Evolutionary conservation across 2,888 invertebrate species (phyloP).

Genomic region (Cantharis rufa): DNA sequence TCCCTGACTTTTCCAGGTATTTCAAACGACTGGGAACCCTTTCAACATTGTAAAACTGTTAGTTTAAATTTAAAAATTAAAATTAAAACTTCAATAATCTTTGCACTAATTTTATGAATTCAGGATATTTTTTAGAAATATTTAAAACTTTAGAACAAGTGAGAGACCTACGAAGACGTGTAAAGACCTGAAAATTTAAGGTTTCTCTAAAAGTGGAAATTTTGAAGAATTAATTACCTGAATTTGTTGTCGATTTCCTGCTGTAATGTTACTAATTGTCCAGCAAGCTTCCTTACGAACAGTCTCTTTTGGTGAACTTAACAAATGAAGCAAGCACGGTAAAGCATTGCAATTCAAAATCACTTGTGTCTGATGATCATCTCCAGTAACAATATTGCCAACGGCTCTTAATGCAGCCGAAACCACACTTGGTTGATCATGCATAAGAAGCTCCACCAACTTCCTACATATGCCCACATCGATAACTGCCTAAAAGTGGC

Average conservation of each 20-base stretch:
- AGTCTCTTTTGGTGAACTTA: conserved; percentile 77
- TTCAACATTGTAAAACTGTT: too few relatives aligned
- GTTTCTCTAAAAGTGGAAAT: neutral
- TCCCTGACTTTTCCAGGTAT: too few relatives aligned
- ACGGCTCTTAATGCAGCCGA: conserved; percentile 95
- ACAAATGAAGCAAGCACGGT: conserved; percentile 78
- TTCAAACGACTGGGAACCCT: too few relatives aligned
- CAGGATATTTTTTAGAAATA: too few relatives aligned
- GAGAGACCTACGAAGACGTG: too few relatives aligned
- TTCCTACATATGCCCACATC: conserved; percentile 90
- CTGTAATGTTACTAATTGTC: conserved; percentile 96
- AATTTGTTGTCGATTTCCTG: conserved; percentile 92
- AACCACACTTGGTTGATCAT: conserved; percentile 80
- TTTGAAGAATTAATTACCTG: conserved; percentile 61
- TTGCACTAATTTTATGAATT: too few relatives aligned
- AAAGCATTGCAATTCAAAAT: conserved; percentile 90
- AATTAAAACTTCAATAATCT: too few relatives aligned
- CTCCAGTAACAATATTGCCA: conserved; percentile 97
- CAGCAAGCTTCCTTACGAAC: conserved; percentile 95
- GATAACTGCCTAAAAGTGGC: conserved; percentile 75
- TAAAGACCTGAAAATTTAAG: too few relatives aligned
- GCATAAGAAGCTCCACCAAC: conserved; percentile 63
- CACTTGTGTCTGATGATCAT: conserved; percentile 94
- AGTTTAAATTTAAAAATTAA: too few relatives aligned
- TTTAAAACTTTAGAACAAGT: too few relatives aligned